These are phyloP conservation scores for Apocheima hispidaria DNA, from an alignment of 2,888 invertebrate genomes.

Conservation along the genomic window DNA sequence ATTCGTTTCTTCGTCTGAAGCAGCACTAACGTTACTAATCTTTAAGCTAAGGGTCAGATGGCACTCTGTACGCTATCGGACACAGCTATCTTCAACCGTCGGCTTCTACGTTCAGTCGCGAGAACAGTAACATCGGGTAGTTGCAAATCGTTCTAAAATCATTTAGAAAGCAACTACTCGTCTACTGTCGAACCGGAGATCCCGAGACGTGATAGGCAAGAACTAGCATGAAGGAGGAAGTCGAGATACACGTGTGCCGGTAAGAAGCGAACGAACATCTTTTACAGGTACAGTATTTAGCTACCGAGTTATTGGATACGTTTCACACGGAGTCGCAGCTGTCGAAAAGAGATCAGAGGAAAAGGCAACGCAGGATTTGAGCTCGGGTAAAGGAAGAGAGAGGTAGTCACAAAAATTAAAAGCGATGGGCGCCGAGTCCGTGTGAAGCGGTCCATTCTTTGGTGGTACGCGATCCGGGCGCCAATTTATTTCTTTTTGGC, in stretches of 20 bases:
- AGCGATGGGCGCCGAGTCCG: constrained; percentile 38
- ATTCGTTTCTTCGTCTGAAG: constrained; percentile 83
- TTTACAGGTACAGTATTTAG: constrained; percentile 35
- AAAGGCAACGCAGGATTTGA: constrained; percentile 5
- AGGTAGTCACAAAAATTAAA: constrained; percentile 39
- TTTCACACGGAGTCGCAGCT: constrained; percentile 26
- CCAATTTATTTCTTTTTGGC: constrained; percentile 88
- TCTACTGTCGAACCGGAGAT: constrained; percentile 35
- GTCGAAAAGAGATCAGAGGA: not conserved
- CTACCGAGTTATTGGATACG: constrained; percentile 30
- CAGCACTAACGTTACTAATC: constrained; percentile 75
- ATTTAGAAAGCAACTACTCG: constrained; percentile 40
- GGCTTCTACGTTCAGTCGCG: constrained; percentile 39
- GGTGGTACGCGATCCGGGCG: constrained; percentile 51
- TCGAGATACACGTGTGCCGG: constrained; percentile 33
- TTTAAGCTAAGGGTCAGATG: constrained; percentile 83
- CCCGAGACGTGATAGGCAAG: constrained; percentile 44
- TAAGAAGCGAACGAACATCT: constrained; percentile 33
- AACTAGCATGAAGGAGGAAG: constrained; percentile 42
- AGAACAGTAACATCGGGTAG: constrained; percentile 29
- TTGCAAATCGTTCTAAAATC: constrained; percentile 37
- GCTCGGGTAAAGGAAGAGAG: not conserved
- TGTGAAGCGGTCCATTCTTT: constrained; percentile 62
- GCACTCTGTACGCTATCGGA: constrained; percentile 78
- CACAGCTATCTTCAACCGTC: constrained; percentile 62